Evolutionary conservation across 2,797 vertebrate genomes (phyloP), one percentile per base, ranked within the genome.

Genomic region (Otolemur crassicaudatus): DNA sequence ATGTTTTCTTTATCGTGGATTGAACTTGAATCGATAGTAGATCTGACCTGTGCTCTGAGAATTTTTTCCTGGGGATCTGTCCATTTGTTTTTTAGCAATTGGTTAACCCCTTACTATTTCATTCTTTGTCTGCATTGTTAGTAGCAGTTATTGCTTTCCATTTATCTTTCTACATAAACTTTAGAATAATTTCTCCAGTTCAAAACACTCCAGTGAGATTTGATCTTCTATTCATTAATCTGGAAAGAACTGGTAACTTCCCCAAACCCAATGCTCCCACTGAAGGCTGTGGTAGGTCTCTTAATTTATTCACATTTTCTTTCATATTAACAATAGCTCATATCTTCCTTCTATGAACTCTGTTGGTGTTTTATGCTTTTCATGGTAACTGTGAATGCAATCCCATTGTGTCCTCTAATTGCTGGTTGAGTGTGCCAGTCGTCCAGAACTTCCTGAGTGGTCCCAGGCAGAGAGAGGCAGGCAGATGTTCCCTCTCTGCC

Each of bases 261-360:
- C 34, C n/a, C 73, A 81, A 92, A 53, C 76, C 22, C 27, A 31
- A 0, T 85, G 40, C 77, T 94, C 31, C 10, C 17, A 43, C 67
- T 73, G 58, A 91, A 89, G 49, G 9, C 46, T 76, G 7, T 23
- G 5, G 19, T 93, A 34, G 31, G 40, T 31, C 3, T 92, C 60
- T 86, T 70, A 37, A 67, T 90, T 92, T 91, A 76, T 65, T 70
- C 46, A 67, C 27, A 20, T 75, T 86, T 93, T 80, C 76, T 87
- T 84, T 65, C 63, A 49, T 87, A 37, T 91, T 92, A 87, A 75
- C 79, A 94, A 81, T 76, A 43, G 17, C 40, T 91, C n/a, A 27
- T 69, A 7, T 56, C 72, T 83, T 89, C 87, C 7, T n/a, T 93
- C 75, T 80, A n/a, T 58, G 9, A 2, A 61, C 1, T 53, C 67